Conservation (phyloP, 2,797 vertebrate genomes). For the Thunnus albacares region DNA sequence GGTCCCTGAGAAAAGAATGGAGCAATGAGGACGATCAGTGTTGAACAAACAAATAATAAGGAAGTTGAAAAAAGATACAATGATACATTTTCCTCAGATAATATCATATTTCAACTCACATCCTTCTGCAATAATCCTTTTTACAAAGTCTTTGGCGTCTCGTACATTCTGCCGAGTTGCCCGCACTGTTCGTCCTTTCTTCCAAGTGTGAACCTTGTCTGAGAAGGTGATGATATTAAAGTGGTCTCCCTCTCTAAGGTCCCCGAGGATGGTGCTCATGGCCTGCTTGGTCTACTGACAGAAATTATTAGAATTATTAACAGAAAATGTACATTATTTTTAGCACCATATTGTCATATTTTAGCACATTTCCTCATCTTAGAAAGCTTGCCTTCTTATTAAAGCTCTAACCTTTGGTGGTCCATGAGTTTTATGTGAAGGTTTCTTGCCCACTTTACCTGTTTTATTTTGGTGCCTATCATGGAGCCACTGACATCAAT, state of each 20-base stretch:
- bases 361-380: constrained; percentile 2
- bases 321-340: neutral
- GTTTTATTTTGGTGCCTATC: constrained; percentile 92
- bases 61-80: neutral
- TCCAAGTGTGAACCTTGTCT: constrained; percentile 89
- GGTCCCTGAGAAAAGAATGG: constrained; percentile 84
- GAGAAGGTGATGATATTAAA: constrained; percentile 94
- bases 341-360: neutral
- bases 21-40: neutral
- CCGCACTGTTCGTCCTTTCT: constrained; percentile 83
- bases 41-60: neutral
- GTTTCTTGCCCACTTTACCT: constrained; percentile 82
- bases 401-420: neutral
- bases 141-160: constrained; percentile 88
- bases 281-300: constrained; percentile 90
- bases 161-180: constrained; percentile 87
- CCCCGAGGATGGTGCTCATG: constrained; percentile 89
- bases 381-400: neutral
- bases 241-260: constrained; percentile 88
- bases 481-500: constrained; percentile 91
- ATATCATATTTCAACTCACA: constrained; percentile 80
- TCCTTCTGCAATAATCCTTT: constrained; percentile 87
- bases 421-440: neutral
- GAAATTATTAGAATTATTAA: constrained; percentile 28
- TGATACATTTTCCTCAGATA: neutral